Base-by-base conservation (phyloP, 2,113 vertebrate genomes). In the Riparia riparia region DNA sequence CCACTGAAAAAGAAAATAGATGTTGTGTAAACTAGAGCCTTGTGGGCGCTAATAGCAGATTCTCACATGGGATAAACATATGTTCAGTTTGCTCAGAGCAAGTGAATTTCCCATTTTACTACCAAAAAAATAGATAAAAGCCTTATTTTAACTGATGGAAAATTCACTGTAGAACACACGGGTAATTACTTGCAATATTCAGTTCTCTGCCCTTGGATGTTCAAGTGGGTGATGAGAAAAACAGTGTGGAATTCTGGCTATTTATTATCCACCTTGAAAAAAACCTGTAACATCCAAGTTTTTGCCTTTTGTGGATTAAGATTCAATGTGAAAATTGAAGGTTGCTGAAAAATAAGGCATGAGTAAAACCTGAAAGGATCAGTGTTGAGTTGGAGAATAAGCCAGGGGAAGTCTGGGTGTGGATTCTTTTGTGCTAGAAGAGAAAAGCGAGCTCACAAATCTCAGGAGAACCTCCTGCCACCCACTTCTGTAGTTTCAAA, bases 21-120 rank as follows among this genome's bases (percentile, higher is more conserved):
- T 95, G 89, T 94, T 95, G 86, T 95, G 86, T 95, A 95, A 96
- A 95, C 93, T 95, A 58, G 83, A 91, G 82, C 80, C 86, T 89
- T 89, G 93, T 94, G 77, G 95, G 93, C 3, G 61, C 80, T 84
- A 95, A 93, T 93, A 94, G 91, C 94, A 96, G 96, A 95, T 95
- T 95, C 93, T 95, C 95, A 95, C 94, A 95, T 89, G 89, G 86
- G 89, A 84, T 89, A 95, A 95, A 95, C 89, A 94, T 96, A 95
- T 97, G 95, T 87, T 97, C 56, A 18, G 29, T 89, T 95, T 89
- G 91, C 83, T 96, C 73, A 82, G 77, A 96, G 94, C 77, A 89
- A 95, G 49, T 0, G 0, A 86, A 89, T 95, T 95, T 93, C 91
- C 89, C 82, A 60, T 86, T 86, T 86, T 49, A 31, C 47, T 86